phyloP scores from a whole-genome alignment of 1,140 invertebrate genomes.

The Ectropis grisescens region DNA sequence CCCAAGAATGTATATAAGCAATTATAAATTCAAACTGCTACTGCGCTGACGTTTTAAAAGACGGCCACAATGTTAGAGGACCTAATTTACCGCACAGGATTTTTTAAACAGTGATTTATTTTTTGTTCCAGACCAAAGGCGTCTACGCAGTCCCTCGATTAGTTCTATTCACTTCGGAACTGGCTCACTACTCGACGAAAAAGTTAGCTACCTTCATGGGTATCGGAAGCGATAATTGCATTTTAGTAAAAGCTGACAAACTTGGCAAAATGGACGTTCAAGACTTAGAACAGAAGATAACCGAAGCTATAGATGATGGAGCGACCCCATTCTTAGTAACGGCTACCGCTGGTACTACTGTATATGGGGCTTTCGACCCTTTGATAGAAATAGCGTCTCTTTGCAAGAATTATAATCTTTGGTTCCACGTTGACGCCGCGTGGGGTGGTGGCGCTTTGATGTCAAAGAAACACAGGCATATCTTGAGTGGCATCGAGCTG shows the following conservation, averaged over 20 bases:
- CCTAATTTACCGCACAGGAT: too few species aligned
- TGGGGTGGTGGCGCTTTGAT: slow-evolving; percentile 93
- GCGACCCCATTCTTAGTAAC: slow-evolving; percentile 89
- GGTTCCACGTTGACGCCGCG: slow-evolving; percentile 97
- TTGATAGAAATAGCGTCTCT: slow-evolving; percentile 83
- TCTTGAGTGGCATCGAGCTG: slow-evolving; percentile 84
- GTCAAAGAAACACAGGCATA: slow-evolving; percentile 82
- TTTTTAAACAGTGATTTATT: too few species aligned
- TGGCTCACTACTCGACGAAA: slow-evolving; percentile 96
- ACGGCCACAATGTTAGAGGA: too few species aligned
- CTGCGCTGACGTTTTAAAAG: too few species aligned
- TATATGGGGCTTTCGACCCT: slow-evolving; percentile 93
- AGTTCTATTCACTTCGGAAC: slow-evolving; percentile 87
- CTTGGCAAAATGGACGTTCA: slow-evolving; percentile 83
- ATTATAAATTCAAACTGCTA: too few species aligned
- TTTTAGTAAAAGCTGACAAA: slow-evolving; percentile 78
- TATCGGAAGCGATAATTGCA: slow-evolving; percentile 84
- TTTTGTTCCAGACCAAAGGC: slow-evolving; percentile 75
- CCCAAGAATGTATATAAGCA: too few species aligned
- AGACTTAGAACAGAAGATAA: slow-evolving; percentile 81
- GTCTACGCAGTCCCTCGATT: slow-evolving; percentile 76
- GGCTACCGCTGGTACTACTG: slow-evolving; percentile 89
- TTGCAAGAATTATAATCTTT: slow-evolving; percentile 87
- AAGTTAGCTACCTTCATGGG: slow-evolving; percentile 86
- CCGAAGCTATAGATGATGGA: slow-evolving; percentile 75